Conservation (phyloP, 2,888 invertebrate species). For the Brachypalpus laphriformis region DNA sequence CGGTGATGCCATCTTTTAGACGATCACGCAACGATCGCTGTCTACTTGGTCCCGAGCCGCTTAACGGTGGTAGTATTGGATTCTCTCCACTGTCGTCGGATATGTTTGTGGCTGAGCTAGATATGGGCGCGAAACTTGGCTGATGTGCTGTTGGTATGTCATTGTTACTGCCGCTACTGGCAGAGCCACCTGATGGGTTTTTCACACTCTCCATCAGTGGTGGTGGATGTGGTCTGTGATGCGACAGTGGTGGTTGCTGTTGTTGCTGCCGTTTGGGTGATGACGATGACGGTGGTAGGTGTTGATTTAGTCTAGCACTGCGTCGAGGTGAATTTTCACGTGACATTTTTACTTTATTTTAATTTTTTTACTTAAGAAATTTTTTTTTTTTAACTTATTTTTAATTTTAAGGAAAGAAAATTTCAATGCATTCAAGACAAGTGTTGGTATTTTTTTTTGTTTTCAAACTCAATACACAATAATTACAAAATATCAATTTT, state of each 20-base stretch:
- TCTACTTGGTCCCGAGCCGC: slow-evolving; percentile 85
- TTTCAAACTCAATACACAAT: slow-evolving; percentile 5
- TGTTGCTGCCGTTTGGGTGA: slow-evolving; percentile 73
- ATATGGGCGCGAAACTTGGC: slow-evolving; percentile 75
- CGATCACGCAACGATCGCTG: slow-evolving; percentile 91
- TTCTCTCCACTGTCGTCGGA: slow-evolving; percentile 79
- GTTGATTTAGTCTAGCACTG: slow-evolving; percentile 76
- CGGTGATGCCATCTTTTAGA: slow-evolving; percentile 90
- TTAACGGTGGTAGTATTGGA: slow-evolving; percentile 80
- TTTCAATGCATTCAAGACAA: slow-evolving; percentile 71
- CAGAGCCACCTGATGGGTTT: slow-evolving; percentile 43
- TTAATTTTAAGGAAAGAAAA: slow-evolving; percentile 33
- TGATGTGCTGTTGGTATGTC: slow-evolving; percentile 55
- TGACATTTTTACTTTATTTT: slow-evolving; percentile 78
- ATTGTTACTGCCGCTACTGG: slow-evolving; percentile 56
- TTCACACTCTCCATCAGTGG: slow-evolving; percentile 74
- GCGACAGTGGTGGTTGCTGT: slow-evolving; percentile 51
- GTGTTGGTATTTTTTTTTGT: slow-evolving; percentile 23
- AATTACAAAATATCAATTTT: slow-evolving; percentile 9
- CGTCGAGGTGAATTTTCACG: slow-evolving; percentile 82
- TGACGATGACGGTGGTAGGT: slow-evolving; percentile 66
- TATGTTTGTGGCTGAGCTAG: slow-evolving; percentile 80
- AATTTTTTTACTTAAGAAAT: slow-evolving; percentile 23
- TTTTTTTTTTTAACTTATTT: slow-evolving; percentile 6
- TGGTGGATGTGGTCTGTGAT: slow-evolving; percentile 46